Base-by-base conservation (phyloP, 37 sponge, comb jelly and placozoan species). In the Chondrosia reniformis region DNA sequence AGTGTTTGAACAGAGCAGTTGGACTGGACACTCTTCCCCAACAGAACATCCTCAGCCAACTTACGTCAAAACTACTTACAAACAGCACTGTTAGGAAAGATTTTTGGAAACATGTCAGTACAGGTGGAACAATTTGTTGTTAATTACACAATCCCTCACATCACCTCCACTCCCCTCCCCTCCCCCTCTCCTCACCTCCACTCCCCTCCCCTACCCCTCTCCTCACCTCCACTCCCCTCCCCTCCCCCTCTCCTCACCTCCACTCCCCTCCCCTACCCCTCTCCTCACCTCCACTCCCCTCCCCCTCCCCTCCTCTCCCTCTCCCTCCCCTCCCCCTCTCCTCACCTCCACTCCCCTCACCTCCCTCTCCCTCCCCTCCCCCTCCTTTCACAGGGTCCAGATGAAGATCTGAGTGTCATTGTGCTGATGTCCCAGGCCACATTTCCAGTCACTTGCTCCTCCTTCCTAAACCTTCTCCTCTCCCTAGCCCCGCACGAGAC, bases 381-480 rank as follows among this genome's bases (percentile, higher is more conserved):
- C n/a, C n/a, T n/a, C n/a, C n/a, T n/a, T n/a, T n/a, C n/a, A n/a
- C n/a, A n/a, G n/a, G n/a, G n/a, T n/a, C n/a, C n/a, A n/a, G n/a
- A n/a, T n/a, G n/a, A n/a, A n/a, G n/a, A n/a, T n/a, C n/a, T n/a
- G n/a, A n/a, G n/a, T n/a, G n/a, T n/a, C n/a, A n/a, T n/a, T n/a
- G n/a, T n/a, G n/a, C n/a, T n/a, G n/a, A n/a, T n/a, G n/a, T n/a
- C n/a, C n/a, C n/a, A n/a, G n/a, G 27, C 8, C 31, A 88, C 84
- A 44, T 88, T 88, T 41, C 88, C 88, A 22, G 21, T 79, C 41
- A 74, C 67, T 12, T 69, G 78, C 31, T 24, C 38, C 22, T 37
- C 58, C 4, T 36, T 80, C 19, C 41, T 83, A 28, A 31, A 21
- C 30, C 63, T 85, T 5, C 78, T 89, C 41, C 41, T 59, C 21